phyloP scores from a whole-genome alignment of 2,113 vertebrate species.

The Scomber colias region DNA sequence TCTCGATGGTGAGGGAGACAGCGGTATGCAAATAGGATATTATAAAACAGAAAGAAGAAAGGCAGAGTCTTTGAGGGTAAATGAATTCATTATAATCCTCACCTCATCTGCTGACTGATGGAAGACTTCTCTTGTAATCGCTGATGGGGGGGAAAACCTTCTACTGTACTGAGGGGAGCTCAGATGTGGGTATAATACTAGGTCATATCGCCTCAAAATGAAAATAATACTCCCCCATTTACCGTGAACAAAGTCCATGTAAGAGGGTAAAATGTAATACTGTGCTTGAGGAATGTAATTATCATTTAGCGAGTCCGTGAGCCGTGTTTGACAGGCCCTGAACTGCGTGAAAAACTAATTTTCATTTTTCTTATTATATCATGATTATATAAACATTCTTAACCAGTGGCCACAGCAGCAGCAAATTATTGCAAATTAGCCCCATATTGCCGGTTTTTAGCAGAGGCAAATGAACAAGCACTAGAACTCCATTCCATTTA shows the following conservation, averaged over 20 bases:
- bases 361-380: slow-evolving; percentile 75
- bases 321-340: slow-evolving; percentile 63
- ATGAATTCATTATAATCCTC: slow-evolving; percentile 66
- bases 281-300: slow-evolving; percentile 69
- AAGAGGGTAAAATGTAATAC: slow-evolving; percentile 62
- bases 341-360: slow-evolving; percentile 68
- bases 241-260: slow-evolving; percentile 48
- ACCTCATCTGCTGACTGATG: slow-evolving; percentile 66
- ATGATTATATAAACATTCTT: slow-evolving; percentile 73
- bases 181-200: slow-evolving; percentile 48
- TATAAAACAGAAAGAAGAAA: slow-evolving; percentile 57
- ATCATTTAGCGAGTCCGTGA: slow-evolving; percentile 69
- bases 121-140: slow-evolving; percentile 54
- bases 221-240: slow-evolving; percentile 56
- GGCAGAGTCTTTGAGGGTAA: slow-evolving; percentile 57
- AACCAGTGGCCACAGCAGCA: slow-evolving; percentile 70
- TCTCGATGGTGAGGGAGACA: slow-evolving; percentile 19
- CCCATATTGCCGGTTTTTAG: slow-evolving; percentile 68
- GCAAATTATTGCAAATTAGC: slow-evolving; percentile 77
- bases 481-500: slow-evolving; percentile 45
- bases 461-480: slow-evolving; percentile 60
- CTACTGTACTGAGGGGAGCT: slow-evolving; percentile 25
- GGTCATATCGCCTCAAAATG: slow-evolving; percentile 45
- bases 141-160: slow-evolving; percentile 37
- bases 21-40: slow-evolving; percentile 55